phyloP scores from a whole-genome alignment of 1,140 invertebrate genomes.

The Agrypnia vestita region DNA sequence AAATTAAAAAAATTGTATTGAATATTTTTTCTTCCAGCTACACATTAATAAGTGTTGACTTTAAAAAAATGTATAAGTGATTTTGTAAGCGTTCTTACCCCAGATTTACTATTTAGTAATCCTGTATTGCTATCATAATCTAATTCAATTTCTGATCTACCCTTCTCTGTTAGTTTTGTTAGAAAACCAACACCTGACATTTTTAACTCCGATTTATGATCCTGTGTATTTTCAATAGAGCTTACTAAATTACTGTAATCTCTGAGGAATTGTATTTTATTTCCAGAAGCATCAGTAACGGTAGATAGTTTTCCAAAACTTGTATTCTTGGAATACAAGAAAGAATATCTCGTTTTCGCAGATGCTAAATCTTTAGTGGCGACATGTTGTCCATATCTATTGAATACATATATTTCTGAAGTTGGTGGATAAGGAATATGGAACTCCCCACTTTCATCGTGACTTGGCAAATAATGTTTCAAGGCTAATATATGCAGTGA shows the following conservation, averaged over 20 bases:
- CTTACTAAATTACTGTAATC: constrained; percentile 93
- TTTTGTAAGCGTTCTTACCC: constrained; percentile 70
- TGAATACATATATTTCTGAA: constrained; percentile 95
- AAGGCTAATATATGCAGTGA: constrained; percentile 91
- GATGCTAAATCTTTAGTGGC: constrained; percentile 94
- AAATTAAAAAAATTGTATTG: constrained; percentile 63
- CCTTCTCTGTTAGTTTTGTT: constrained; percentile 86
- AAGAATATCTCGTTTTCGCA: constrained; percentile 93
- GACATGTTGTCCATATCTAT: constrained; percentile 95
- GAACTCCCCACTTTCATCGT: constrained; percentile 93
- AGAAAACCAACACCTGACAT: constrained; percentile 91
- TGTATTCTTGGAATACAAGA: constrained; percentile 97
- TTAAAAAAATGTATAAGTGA: not conserved
- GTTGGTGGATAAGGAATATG: constrained; percentile 93
- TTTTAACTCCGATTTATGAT: constrained; percentile 91
- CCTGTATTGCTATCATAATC: constrained; percentile 90
- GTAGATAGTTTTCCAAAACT: constrained; percentile 95
- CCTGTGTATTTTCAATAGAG: constrained; percentile 94
- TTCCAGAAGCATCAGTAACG: constrained; percentile 93
- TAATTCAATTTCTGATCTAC: constrained; percentile 85
- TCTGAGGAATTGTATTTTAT: constrained; percentile 92
- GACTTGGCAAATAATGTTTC: constrained; percentile 90
- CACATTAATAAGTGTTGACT: constrained; percentile 8
- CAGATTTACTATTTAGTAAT: constrained; percentile 84
- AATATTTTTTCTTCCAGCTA: not conserved